Conservation (phyloP, 2,888 invertebrate species). For the Drosophila mimetica region DNA sequence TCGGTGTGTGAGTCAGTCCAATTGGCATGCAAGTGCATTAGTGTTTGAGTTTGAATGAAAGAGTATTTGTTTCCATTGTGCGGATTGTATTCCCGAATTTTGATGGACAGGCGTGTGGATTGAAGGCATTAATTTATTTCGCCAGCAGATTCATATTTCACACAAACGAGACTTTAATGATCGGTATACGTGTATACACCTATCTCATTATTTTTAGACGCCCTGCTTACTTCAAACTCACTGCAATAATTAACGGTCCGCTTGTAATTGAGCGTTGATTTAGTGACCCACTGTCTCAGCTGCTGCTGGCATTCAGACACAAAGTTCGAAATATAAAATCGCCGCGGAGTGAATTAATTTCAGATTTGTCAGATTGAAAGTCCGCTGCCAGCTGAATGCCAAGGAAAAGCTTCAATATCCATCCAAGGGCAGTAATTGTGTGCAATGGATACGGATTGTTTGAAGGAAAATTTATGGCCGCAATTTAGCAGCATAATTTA, state of each 20-base stretch:
- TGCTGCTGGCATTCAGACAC: slow-evolving; percentile 30
- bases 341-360: slow-evolving; percentile 42
- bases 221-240: slow-evolving; percentile 43
- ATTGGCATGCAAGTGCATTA: slow-evolving; percentile 31
- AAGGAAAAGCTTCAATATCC: slow-evolving; percentile 38
- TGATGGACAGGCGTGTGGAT: slow-evolving; percentile 76
- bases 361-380: slow-evolving; percentile 45
- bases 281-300: slow-evolving; percentile 37
- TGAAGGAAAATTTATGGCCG: slow-evolving; percentile 38
- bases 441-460: slow-evolving; percentile 32
- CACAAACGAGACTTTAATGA: slow-evolving; percentile 56
- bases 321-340: slow-evolving; percentile 15
- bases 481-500: slow-evolving; percentile 24
- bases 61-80: slow-evolving; percentile 22
- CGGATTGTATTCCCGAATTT: slow-evolving; percentile 19
- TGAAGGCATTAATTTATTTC: slow-evolving; percentile 58
- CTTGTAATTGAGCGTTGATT: slow-evolving; percentile 51
- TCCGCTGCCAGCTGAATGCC: slow-evolving; percentile 40
- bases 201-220: slow-evolving; percentile 40
- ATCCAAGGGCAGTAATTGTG: slow-evolving; percentile 42
- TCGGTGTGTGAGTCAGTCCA: slow-evolving; percentile 40
- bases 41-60: slow-evolving; percentile 22
- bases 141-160: slow-evolving; percentile 62
- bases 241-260: slow-evolving; percentile 59
- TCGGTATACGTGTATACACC: background rate